phyloP scores from a whole-genome alignment of 2,797 vertebrate species.

The Gymnopithys bicolor region DNA sequence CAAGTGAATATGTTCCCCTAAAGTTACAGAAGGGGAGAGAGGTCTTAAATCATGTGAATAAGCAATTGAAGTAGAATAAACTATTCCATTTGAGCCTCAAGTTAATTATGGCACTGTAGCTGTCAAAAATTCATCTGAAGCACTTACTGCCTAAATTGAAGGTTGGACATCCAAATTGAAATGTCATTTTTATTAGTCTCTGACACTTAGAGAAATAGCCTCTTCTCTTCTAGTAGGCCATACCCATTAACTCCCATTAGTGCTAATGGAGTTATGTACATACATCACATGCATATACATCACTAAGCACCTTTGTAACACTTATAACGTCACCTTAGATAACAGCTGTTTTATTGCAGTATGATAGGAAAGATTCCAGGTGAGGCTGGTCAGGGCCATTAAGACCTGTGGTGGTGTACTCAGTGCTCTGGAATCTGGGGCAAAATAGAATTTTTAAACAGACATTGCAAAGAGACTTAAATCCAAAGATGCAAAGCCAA shows the following conservation, averaged over 20 bases:
- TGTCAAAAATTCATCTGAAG: constrained; percentile 47
- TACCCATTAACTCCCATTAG: constrained; percentile 54
- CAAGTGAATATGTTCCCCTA: not conserved
- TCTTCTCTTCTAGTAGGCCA: not conserved
- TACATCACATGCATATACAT: not conserved
- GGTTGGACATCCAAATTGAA: constrained; percentile 55
- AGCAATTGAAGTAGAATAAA: constrained; percentile 25
- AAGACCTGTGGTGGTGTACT: not conserved
- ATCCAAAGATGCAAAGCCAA: not conserved
- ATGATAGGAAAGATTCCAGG: not conserved
- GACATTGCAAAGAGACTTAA: not conserved
- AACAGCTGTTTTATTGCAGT: not conserved
- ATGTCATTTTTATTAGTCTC: constrained; percentile 53
- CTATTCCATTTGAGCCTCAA: constrained; percentile 15
- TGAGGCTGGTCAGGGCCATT: not conserved
- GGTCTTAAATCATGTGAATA: not conserved
- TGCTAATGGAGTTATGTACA: constrained; percentile 36
- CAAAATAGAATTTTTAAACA: not conserved
- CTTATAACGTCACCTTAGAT: not conserved
- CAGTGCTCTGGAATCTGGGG: not conserved
- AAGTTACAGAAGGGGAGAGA: not conserved
- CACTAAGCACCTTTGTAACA: not conserved
- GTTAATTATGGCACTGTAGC: constrained; percentile 41
- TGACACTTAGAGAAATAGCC: constrained; percentile 38
- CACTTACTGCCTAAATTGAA: constrained; percentile 51